Evolutionary conservation across 2,888 invertebrate genomes (phyloP).

Genomic region (Parnassius apollo): DNA sequence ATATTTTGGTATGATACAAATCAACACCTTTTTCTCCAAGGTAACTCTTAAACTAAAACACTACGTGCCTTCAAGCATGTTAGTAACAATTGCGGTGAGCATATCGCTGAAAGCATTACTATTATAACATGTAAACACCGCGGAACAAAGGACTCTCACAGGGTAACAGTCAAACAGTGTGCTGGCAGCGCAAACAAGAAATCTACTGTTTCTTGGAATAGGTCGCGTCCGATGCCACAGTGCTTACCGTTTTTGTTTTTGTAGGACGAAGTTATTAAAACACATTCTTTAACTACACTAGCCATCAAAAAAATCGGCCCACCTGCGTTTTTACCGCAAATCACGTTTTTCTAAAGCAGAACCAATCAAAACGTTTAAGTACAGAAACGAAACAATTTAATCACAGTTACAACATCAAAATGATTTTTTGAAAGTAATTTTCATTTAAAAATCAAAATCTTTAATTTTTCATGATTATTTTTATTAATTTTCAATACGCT

Average conservation of each 20-base stretch:
- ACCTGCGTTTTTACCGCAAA: too few species aligned
- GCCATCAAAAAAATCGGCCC: too few species aligned
- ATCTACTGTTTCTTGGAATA: constrained; percentile 67
- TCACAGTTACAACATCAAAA: too few species aligned
- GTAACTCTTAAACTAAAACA: constrained; percentile 26
- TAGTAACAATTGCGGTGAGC: constrained; percentile 35
- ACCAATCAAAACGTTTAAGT: too few species aligned
- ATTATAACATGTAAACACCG: constrained; percentile 34
- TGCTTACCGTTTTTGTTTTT: background rate
- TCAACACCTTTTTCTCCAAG: constrained; percentile 21
- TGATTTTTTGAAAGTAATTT: too few species aligned
- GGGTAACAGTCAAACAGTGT: constrained; percentile 34
- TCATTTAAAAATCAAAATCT: too few species aligned
- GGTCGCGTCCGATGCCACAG: constrained; percentile 30
- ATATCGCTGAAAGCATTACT: constrained; percentile 41
- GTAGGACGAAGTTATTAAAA: background rate
- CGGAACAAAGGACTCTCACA: constrained; percentile 57
- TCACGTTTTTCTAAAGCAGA: too few species aligned
- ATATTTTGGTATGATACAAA: too few species aligned
- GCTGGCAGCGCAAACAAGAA: constrained; percentile 51
- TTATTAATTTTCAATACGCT: too few species aligned
- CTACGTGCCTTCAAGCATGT: constrained; percentile 61
- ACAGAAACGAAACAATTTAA: too few species aligned
- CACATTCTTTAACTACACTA: too few species aligned
- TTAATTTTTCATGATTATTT: too few species aligned